Conservation (phyloP, 2,888 invertebrate species). For the Gasteruption jaculator region DNA sequence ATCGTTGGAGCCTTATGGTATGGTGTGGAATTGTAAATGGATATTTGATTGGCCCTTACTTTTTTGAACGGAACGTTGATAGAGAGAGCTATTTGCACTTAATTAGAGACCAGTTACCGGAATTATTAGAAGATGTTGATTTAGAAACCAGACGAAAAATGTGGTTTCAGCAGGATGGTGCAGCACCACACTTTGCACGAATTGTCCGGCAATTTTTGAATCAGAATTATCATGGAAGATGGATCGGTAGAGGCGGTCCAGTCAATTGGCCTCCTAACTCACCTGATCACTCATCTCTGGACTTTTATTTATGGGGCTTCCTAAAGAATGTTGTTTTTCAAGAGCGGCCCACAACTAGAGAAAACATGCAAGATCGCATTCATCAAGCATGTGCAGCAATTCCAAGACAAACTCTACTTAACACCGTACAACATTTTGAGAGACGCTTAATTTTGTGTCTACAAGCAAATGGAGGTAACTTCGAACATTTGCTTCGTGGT, state of each 20-base stretch:
- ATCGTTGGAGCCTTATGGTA: slow-evolving; percentile 21
- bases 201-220: slow-evolving; percentile 16
- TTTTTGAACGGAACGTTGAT: slow-evolving; percentile 21
- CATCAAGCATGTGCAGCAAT: slow-evolving; percentile 1
- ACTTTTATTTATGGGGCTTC: too few species aligned
- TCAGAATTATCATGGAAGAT: slow-evolving; percentile 14
- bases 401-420: not conserved
- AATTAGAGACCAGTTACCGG: slow-evolving; percentile 14
- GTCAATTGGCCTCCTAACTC: slow-evolving; percentile 15
- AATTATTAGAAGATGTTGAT: slow-evolving; percentile 22
- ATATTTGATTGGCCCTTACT: slow-evolving; percentile 18
- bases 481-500: slow-evolving; percentile 3
- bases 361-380: slow-evolving; percentile 2
- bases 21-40: slow-evolving; percentile 18
- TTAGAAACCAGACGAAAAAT: slow-evolving; percentile 28
- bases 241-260: slow-evolving; percentile 15
- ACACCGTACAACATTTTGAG: slow-evolving; percentile 1
- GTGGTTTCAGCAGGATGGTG: slow-evolving; percentile 33
- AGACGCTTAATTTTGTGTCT: not conserved
- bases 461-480: not conserved
- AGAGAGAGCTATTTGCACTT: slow-evolving; percentile 14
- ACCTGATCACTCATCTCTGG: too few species aligned
- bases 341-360: slow-evolving; percentile 1
- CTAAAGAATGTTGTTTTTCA: slow-evolving; percentile 2
- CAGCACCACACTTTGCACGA: slow-evolving; percentile 16